Conservation (phyloP, 1,140 invertebrate genomes). For the Panulirus ornatus region DNA sequence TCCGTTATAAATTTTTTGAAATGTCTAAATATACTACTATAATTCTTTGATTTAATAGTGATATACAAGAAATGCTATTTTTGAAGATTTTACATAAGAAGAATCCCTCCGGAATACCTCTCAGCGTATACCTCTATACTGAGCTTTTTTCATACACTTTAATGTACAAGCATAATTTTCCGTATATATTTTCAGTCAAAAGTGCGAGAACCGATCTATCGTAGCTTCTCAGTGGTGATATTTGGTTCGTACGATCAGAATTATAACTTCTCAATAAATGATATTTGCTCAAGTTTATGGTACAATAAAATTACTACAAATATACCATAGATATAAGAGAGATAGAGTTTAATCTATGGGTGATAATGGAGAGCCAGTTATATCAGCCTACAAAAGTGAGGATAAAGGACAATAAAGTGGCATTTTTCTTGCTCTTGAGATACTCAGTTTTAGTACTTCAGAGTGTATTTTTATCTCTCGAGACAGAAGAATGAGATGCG, state of each 20-base stretch:
- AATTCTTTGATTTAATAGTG: slow-evolving; percentile 27
- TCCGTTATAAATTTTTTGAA: slow-evolving; percentile 9
- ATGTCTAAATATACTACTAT: slow-evolving; percentile 17
- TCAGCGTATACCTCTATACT: slow-evolving; percentile 45
- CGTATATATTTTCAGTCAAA: slow-evolving; percentile 9
- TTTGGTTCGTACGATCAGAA: slow-evolving; percentile 34
- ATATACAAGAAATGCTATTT: slow-evolving; percentile 22
- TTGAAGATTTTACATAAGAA: slow-evolving; percentile 48
- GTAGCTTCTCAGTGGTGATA: slow-evolving; percentile 4
- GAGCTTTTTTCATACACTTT: slow-evolving; percentile 50
- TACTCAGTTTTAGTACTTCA: background rate
- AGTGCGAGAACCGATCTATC: slow-evolving; percentile 17
- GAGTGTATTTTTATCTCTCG: background rate
- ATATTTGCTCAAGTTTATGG: slow-evolving; percentile 66
- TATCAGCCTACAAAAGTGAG: slow-evolving; percentile 9
- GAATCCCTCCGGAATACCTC: slow-evolving; percentile 60
- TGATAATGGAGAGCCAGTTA: slow-evolving; percentile 5
- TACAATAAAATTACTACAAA: slow-evolving; percentile 65
- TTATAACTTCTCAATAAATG: slow-evolving; percentile 26
- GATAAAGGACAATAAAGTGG: background rate
- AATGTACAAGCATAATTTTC: slow-evolving; percentile 49
- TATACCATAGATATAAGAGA: slow-evolving; percentile 42
- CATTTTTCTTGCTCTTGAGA: background rate
- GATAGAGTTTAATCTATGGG: slow-evolving; percentile 12
- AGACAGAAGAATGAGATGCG: no score